Conservation (phyloP, 2,113 vertebrate genomes). For the Sus scrofa region T2T-Sscrofa CM000815.6:53421501-53422000, state of each 20-base stretch:
- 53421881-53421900: neutral
- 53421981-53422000: neutral
- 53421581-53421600: too few relatives aligned
- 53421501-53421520: too few relatives aligned
- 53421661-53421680: neutral
- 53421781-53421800: neutral
- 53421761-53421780: neutral
- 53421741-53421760: neutral
- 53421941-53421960: neutral
- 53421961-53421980: neutral
- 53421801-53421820: neutral
- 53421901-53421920: neutral
- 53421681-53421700: neutral
- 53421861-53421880: neutral
- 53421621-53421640: too few relatives aligned
- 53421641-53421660: accelerated
- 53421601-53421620: neutral
- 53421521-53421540: too few relatives aligned
- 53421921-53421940: neutral
- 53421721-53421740: neutral
- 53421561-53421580: too few relatives aligned
- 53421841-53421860: neutral
- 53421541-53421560: too few relatives aligned
- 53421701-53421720: neutral
- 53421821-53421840: neutral